Base-by-base conservation (phyloP, 2,888 invertebrate species). In the Alloscopus bannaensis region DNA sequence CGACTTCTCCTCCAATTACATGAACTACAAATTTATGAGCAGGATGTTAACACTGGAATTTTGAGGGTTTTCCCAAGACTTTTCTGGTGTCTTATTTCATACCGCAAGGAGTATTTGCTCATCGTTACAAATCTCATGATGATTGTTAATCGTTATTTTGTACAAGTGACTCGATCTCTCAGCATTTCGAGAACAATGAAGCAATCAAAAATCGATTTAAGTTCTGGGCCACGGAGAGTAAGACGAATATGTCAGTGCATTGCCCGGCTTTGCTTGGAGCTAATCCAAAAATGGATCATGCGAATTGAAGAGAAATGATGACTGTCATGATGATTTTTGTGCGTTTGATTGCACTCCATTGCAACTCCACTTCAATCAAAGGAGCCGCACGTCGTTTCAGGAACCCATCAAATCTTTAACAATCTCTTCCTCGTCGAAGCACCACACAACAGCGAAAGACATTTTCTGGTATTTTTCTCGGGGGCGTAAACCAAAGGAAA, bases 291-390 rank as follows among this genome's bases (percentile, higher is more conserved):
- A 76, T 76, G 76, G 76, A 76, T 76, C 68, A 68, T 40, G 66
- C 50, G 50, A 65, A 75, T 65, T 47, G 59, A 66, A 76, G 66
- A 66, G 45, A 45, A 59, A 26, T 47, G 65, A 76, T 68, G 76
- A 76, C 68, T 76, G 68, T 76, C 76, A 76, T 76, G 76, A 75
- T 75, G 66, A 68, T 68, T 55, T 59, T 55, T 76, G 66, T 68
- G 45, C 57, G 50, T 76, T 76, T 76, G 76, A 76, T 68, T 76
- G 68, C 57, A 76, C n/a, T n/a, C n/a, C n/a, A 36, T 65, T 50
- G 76, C 52, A 50, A n/a, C 55, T 59, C 8, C 22, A 20, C 22
- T 52, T 6, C 24, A 73, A 31, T 76, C 76, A 76, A 76, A 76
- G 76, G 52, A 60, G 76, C 76, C 76, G 76, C 66, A 40, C 18